Evolutionary conservation across 2,113 vertebrate species (phyloP), one percentile per base, ranked within the genome.

Genomic region (Mionectes macconnelli): DNA sequence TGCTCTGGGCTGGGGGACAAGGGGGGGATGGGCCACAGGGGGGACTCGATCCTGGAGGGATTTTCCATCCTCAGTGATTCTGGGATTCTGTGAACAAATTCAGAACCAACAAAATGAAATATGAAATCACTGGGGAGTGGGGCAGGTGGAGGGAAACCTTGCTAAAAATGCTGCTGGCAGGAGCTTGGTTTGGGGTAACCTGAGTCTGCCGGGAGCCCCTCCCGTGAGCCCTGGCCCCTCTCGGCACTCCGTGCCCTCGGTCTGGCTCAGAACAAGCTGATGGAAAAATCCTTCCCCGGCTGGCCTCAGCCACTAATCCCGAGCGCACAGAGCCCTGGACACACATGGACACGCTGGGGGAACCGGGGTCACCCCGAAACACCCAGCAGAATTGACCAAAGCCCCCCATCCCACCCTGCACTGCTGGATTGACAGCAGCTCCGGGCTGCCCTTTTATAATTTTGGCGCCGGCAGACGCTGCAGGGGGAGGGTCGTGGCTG

Each of bases 1-100:
- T 1, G 68, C 59, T 50, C 76, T n/a, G 63, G 42, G 40, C 63
- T 33, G 63, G 31, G 63, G 40, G 63, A 66, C 30, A 23, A 18
- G 37, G 44, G 33, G 44, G 27, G 15, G 0, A n/a, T n/a, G 0
- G 0, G 23, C 15, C 49, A 55, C 49, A 49, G 56, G 2, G 0
- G 0, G 13, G 35, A 3, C 33, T 52, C 22, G 0, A 14, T 27
- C 62, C 30, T 0, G 0, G 7, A 68, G 20, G 39, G 30, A 8
- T 72, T 56, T 40, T 56, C 49, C 67, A 80, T 0, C 42, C 35
- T 42, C 31, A 42, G 2, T 1, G 3, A 64, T 64, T 12, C 40
- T 5, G 35, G 3, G 50, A 56, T 55, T 75, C 59, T 15, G 10
- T 31, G 63, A 62, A 49, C 30, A 19, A 69, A 56, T 35, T 49